Evolutionary conservation across 2,113 vertebrate genomes (phyloP).

Genomic region (Calyptomena viridis): DNA sequence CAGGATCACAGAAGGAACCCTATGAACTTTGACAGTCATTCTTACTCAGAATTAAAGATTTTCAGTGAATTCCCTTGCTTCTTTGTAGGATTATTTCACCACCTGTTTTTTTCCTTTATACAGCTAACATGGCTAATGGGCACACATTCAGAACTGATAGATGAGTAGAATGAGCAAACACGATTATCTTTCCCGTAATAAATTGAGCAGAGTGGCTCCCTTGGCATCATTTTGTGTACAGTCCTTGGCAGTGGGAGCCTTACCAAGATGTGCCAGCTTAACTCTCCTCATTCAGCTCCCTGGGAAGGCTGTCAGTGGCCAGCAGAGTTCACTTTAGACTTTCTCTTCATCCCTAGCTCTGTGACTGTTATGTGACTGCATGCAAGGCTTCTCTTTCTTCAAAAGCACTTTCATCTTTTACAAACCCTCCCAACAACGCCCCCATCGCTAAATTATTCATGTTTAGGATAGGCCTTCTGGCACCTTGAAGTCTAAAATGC

Average conservation of each 20-base stretch:
- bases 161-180: background rate
- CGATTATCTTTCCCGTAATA: background rate
- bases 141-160: background rate
- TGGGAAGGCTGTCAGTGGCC: background rate
- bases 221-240: background rate
- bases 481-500: background rate
- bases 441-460: background rate
- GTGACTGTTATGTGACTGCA: background rate
- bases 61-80: background rate
- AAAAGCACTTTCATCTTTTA: background rate
- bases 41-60: background rate
- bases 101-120: background rate
- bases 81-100: background rate
- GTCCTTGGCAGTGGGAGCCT: background rate
- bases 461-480: background rate
- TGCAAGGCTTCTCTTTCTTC: background rate
- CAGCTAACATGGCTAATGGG: background rate
- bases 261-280: background rate
- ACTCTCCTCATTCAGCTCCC: background rate
- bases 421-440: background rate
- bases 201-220: background rate
- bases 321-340: slow-evolving; percentile 27
- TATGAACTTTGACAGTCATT: background rate
- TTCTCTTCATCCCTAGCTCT: background rate
- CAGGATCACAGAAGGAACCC: fast-evolving